A percentile compares a stretch with the other conserved stretches of the same genome.
These are phyloP conservation scores for Melanotaenia trifasciata DNA, from an alignment of 2,797 vertebrate species.

Conservation along the genomic window DNA sequence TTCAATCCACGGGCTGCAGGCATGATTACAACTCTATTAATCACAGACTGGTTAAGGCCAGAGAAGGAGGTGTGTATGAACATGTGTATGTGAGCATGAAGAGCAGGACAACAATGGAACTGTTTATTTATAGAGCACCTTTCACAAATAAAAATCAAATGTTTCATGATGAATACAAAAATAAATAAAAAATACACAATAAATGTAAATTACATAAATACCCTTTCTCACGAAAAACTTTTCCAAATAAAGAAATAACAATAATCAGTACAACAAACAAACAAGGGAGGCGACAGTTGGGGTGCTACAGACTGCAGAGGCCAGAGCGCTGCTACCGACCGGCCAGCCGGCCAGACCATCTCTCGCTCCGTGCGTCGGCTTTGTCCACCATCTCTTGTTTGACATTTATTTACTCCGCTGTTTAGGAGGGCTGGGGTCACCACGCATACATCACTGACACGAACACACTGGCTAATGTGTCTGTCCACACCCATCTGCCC, in stretches of 20 bases:
- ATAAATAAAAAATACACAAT: background rate
- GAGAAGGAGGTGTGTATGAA: constrained; percentile 20
- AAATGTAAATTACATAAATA: background rate
- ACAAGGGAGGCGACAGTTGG: background rate
- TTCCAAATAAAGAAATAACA: background rate
- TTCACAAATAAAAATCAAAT: background rate
- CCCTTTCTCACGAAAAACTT: background rate
- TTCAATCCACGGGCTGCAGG: constrained; percentile 30
- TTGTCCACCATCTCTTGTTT: constrained; percentile 82
- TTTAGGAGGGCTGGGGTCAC: constrained; percentile 74
- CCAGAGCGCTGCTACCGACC: constrained; percentile 53
- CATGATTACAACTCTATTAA: constrained; percentile 75
- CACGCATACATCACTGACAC: constrained; percentile 74
- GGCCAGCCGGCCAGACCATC: constrained; percentile 58
- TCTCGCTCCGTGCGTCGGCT: constrained; percentile 74
- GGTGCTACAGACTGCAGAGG: constrained; percentile 13
- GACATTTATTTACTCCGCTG: constrained; percentile 86
- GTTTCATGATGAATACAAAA: background rate
- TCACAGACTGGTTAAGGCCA: constrained; percentile 65
- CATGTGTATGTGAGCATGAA: constrained; percentile 19
- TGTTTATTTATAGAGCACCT: constrained; percentile 1
- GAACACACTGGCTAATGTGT: constrained; percentile 58
- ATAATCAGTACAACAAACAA: background rate
- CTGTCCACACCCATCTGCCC: constrained; percentile 53
- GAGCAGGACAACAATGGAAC: constrained; percentile 7